Percentiles rank a stretch among this genome's conserved stretches.
Conservation (phyloP, 2,888 invertebrate genomes). For the Encarsia formosa region DNA sequence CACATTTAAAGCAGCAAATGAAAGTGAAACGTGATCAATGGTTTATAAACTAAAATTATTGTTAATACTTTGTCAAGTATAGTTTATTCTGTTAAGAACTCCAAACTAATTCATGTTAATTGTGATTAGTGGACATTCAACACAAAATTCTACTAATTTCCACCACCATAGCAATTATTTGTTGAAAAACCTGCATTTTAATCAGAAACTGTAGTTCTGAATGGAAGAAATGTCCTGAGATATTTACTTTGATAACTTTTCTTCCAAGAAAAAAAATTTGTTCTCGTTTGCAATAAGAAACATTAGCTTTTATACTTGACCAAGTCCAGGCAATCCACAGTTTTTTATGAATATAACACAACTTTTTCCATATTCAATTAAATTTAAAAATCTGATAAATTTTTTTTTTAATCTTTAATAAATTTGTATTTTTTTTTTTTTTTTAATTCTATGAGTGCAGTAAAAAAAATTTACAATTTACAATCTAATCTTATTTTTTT, state of each 20-base stretch:
- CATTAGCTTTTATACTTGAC: constrained; percentile 45
- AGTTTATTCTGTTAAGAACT: constrained; percentile 16
- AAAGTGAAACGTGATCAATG: constrained; percentile 47
- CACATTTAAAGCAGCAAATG: constrained; percentile 51
- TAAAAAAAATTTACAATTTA: too few relatives aligned
- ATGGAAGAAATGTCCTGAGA: not conserved
- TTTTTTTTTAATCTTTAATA: too few relatives aligned
- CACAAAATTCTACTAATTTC: constrained; percentile 12
- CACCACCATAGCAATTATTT: constrained; percentile 7
- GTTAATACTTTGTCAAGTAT: constrained; percentile 49
- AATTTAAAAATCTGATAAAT: too few relatives aligned
- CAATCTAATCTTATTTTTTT: too few relatives aligned
- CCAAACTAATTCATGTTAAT: constrained; percentile 16
- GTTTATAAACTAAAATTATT: constrained; percentile 40
- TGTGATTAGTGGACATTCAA: constrained; percentile 16
- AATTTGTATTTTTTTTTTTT: too few relatives aligned
- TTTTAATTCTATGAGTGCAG: too few relatives aligned
- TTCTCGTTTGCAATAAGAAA: constrained; percentile 1
- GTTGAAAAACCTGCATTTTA: not conserved
- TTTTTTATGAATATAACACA: constrained; percentile 13
- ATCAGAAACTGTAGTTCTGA: not conserved
- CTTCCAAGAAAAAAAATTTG: not conserved
- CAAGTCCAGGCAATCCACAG: constrained; percentile 35
- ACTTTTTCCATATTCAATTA: not conserved
- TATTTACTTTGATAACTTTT: constrained; percentile 10